These are phyloP conservation scores for Aurelia coerulea DNA, from an alignment of 30 jellyfish, hydroid and myxozoan genomes.

Conservation along the genomic window DNA sequence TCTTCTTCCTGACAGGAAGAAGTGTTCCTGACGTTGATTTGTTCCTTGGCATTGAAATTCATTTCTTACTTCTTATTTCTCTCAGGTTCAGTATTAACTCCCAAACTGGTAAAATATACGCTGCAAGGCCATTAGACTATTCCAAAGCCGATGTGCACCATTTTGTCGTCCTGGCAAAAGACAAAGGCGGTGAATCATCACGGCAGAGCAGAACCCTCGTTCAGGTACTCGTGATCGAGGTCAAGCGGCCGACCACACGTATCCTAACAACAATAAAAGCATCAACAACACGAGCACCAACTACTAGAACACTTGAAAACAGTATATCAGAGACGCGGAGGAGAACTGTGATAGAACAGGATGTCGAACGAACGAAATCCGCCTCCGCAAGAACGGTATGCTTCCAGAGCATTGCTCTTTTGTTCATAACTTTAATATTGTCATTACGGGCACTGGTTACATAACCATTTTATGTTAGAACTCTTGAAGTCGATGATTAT, in stretches of 20 bases:
- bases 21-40: too few relatives aligned
- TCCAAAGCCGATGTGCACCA: conserved; percentile 22
- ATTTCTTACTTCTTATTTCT: neutral
- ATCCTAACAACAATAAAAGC: neutral
- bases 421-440: conserved; percentile 1
- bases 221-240: conserved; percentile 26
- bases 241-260: conserved; percentile 13
- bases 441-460: conserved; percentile 48
- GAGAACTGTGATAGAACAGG: neutral
- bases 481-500: too few relatives aligned
- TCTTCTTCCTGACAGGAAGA: too few relatives aligned
- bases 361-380: conserved; percentile 18
- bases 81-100: conserved; percentile 43
- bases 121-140: conserved; percentile 39
- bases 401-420: neutral
- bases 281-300: neutral
- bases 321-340: conserved; percentile 3
- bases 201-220: conserved; percentile 35
- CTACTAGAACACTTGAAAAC: neutral
- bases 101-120: conserved; percentile 33
- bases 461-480: neutral
- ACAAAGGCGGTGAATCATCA: conserved; percentile 43
- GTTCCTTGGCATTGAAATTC: too few relatives aligned
- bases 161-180: conserved; percentile 53
- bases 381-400: conserved; percentile 7